Percentiles rank a stretch among this genome's conserved stretches.
These are phyloP conservation scores for Tachina fera DNA, from an alignment of 2,888 invertebrate species.

Conservation along the genomic window DNA sequence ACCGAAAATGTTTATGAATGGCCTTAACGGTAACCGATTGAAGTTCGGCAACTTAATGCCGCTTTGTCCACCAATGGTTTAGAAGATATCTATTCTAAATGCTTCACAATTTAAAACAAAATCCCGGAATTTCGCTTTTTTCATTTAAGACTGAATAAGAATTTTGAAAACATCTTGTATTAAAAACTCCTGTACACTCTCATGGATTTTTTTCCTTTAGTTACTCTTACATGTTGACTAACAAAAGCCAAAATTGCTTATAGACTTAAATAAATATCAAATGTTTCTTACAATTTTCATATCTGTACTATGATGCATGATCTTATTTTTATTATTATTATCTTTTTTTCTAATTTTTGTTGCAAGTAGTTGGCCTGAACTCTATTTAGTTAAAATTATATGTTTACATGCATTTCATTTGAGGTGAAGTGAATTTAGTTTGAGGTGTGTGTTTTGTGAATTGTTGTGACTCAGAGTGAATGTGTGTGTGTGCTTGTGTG, in stretches of 20 bases:
- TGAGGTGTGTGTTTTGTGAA: conserved; percentile 36
- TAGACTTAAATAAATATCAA: conserved; percentile 36
- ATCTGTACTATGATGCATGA: not conserved
- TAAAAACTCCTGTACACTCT: not conserved
- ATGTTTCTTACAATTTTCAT: conserved; percentile 30
- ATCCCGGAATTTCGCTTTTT: too few relatives aligned
- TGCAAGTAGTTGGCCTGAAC: conserved; percentile 28
- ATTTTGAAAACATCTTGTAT: conserved; percentile 1
- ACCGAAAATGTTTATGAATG: too few relatives aligned
- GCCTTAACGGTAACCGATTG: too few relatives aligned
- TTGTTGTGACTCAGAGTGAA: conserved; percentile 32
- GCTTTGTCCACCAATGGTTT: too few relatives aligned
- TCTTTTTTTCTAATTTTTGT: not conserved
- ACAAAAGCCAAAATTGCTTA: conserved; percentile 39
- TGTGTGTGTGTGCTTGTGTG: not conserved
- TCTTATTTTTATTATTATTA: not conserved
- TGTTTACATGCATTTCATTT: conserved; percentile 57
- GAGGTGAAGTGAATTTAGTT: conserved; percentile 50
- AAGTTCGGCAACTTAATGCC: too few relatives aligned
- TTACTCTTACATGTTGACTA: conserved; percentile 8
- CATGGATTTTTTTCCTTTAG: not conserved
- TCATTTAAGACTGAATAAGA: not conserved
- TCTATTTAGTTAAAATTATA: conserved; percentile 63
- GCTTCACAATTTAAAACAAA: too few relatives aligned
- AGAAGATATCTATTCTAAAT: too few relatives aligned